These are phyloP conservation scores for Lomographa bimaculata DNA, from an alignment of 2,888 invertebrate species.

Conservation along the genomic window DNA sequence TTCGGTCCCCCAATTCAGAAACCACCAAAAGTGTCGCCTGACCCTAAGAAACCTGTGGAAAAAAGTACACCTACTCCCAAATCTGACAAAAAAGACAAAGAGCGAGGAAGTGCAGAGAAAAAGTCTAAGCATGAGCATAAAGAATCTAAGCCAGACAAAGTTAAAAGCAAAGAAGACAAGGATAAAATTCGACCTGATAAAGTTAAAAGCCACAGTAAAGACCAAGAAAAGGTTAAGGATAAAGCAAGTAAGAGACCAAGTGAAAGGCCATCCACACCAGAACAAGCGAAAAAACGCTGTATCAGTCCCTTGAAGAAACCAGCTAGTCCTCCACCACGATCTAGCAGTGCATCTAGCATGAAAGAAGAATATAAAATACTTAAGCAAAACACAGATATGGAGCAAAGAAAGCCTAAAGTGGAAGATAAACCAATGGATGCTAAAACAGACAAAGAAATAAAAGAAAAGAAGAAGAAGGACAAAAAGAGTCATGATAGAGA, in stretches of 20 bases:
- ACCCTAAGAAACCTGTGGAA: slow-evolving; percentile 81
- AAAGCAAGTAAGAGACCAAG: slow-evolving; percentile 77
- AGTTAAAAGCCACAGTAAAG: slow-evolving; percentile 81
- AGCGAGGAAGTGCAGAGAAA: slow-evolving; percentile 71
- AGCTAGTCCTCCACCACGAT: slow-evolving; percentile 63
- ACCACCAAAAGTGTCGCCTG: slow-evolving; percentile 87
- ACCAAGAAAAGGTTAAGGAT: slow-evolving; percentile 81
- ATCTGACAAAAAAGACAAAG: slow-evolving; percentile 84
- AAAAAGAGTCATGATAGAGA: slow-evolving; percentile 86
- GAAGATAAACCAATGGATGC: slow-evolving; percentile 82
- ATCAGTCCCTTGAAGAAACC: slow-evolving; percentile 61
- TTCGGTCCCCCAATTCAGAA: slow-evolving; percentile 94
- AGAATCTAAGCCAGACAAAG: slow-evolving; percentile 71
- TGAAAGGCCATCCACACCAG: slow-evolving; percentile 71
- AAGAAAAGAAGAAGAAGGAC: slow-evolving; percentile 84
- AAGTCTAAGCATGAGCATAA: slow-evolving; percentile 78
- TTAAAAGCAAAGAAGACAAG: slow-evolving; percentile 75
- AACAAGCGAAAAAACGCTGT: slow-evolving; percentile 64
- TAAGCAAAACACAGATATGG: slow-evolving; percentile 60
- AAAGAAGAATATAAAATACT: slow-evolving; percentile 70
- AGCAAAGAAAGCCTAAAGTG: slow-evolving; percentile 63
- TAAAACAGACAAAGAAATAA: slow-evolving; percentile 77
- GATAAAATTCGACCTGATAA: slow-evolving; percentile 76
- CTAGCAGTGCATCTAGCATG: slow-evolving; percentile 69
- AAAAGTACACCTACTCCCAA: slow-evolving; percentile 53